Evolutionary conservation across 2,113 vertebrate genomes (phyloP).

Genomic region (Damaliscus lunatus): DNA sequence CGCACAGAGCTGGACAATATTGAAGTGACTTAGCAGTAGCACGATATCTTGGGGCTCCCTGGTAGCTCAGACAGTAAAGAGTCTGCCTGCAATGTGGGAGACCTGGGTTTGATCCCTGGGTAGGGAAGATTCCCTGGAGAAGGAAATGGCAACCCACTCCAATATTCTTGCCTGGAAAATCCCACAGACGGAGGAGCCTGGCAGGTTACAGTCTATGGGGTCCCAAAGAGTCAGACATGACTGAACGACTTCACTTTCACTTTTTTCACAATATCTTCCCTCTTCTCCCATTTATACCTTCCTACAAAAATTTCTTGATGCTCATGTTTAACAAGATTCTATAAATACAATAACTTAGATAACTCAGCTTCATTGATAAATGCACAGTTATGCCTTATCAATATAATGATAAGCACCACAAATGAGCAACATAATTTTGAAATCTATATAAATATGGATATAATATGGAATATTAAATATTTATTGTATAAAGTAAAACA

Average conservation of each 20-base stretch:
- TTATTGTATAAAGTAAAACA: constrained; percentile 34
- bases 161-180: background rate
- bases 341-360: background rate
- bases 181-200: background rate
- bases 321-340: background rate
- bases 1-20: too few species aligned
- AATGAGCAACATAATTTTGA: constrained; percentile 41
- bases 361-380: background rate
- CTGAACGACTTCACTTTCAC: background rate
- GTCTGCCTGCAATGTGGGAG: fast-evolving
- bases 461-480: background rate
- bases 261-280: constrained; percentile 22
- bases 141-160: background rate
- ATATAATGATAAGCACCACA: background rate
- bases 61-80: background rate
- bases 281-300: constrained; percentile 17
- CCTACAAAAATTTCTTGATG: background rate
- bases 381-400: background rate
- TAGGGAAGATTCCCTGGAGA: background rate
- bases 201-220: background rate
- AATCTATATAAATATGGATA: constrained; percentile 17
- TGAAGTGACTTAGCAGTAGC: too few species aligned
- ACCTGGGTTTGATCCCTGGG: background rate
- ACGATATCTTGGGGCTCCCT: background rate
- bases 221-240: background rate